A percentile compares a stretch with the other conserved stretches of the same genome.
phyloP scores from a whole-genome alignment of 2,888 invertebrate species.

The Ophioninae sp. region DNA sequence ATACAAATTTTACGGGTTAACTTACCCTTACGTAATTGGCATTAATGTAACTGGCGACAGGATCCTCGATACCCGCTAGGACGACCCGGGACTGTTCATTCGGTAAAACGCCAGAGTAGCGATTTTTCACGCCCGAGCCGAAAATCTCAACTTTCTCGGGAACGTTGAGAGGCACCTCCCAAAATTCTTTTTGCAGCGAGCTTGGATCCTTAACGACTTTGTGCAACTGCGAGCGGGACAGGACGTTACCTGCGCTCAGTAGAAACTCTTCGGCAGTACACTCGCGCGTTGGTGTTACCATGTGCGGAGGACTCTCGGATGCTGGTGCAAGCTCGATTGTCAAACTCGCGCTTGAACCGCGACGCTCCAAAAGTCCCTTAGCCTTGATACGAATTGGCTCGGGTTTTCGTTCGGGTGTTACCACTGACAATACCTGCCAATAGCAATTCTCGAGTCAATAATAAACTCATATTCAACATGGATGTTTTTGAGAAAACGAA shows the following conservation, averaged over 20 bases:
- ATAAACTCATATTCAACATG: neutral
- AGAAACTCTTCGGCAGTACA: slow-evolving; percentile 83
- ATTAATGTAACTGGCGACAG: slow-evolving; percentile 90
- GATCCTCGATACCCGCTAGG: slow-evolving; percentile 84
- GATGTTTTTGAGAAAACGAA: neutral
- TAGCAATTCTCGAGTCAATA: neutral
- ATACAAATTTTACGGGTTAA: slow-evolving; percentile 46
- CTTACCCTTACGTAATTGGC: slow-evolving; percentile 95
- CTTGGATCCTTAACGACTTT: slow-evolving; percentile 81
- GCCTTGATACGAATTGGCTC: slow-evolving; percentile 82
- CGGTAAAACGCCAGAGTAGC: slow-evolving; percentile 94
- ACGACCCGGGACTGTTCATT: slow-evolving; percentile 94
- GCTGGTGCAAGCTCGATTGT: slow-evolving; percentile 87
- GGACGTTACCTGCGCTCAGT: slow-evolving; percentile 83
- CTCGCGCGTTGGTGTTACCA: slow-evolving; percentile 83
- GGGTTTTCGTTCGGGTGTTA: slow-evolving; percentile 75
- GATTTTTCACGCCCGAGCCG: slow-evolving; percentile 93
- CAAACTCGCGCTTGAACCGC: slow-evolving; percentile 95
- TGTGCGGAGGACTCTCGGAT: slow-evolving; percentile 77
- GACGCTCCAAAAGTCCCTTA: slow-evolving; percentile 90
- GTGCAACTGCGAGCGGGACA: slow-evolving; percentile 82
- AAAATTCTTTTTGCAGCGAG: slow-evolving; percentile 92
- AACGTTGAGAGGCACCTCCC: slow-evolving; percentile 96
- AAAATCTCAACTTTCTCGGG: slow-evolving; percentile 94
- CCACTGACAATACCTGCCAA: slow-evolving; percentile 71